Evolutionary conservation across 2,888 invertebrate species (phyloP).

Genomic region (Trichopoda pennipes): DNA sequence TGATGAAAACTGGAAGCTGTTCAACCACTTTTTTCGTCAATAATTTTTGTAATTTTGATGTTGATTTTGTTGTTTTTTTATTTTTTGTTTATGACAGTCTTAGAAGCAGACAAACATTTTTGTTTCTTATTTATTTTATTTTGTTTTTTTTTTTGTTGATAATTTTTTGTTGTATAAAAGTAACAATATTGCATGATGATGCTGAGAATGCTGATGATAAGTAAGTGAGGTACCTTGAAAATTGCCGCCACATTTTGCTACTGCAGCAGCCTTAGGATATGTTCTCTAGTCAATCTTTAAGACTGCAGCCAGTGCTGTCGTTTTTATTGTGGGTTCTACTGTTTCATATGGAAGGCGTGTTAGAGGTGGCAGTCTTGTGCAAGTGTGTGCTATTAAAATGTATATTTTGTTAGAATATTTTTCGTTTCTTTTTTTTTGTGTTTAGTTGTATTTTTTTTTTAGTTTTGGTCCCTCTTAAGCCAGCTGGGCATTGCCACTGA

Average conservation of each 20-base stretch:
- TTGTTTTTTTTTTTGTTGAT: slow-evolving; percentile 3
- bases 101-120: slow-evolving; percentile 59
- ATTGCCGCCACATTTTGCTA: slow-evolving; percentile 68
- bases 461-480: slow-evolving; percentile 35
- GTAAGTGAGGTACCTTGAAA: slow-evolving; percentile 68
- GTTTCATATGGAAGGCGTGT: slow-evolving; percentile 66
- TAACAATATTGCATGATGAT: slow-evolving; percentile 60
- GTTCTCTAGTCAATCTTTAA: slow-evolving; percentile 62
- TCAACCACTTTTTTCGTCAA: slow-evolving; percentile 70
- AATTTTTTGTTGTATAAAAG: slow-evolving; percentile 33
- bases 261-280: slow-evolving; percentile 60
- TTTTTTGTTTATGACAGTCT: slow-evolving; percentile 49
- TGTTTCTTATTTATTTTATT: not conserved
- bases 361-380: slow-evolving; percentile 31
- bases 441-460: not conserved
- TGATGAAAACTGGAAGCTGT: slow-evolving; percentile 73
- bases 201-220: slow-evolving; percentile 54
- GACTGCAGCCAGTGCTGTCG: slow-evolving; percentile 38
- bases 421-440: slow-evolving; percentile 24
- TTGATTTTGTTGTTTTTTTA: slow-evolving; percentile 13
- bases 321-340: slow-evolving; percentile 28
- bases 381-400: slow-evolving; percentile 35
- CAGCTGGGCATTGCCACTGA: slow-evolving; percentile 68
- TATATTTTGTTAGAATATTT: slow-evolving; percentile 65
- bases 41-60: slow-evolving; percentile 58